Percentiles rank a stretch among this genome's conserved stretches.
Evolutionary conservation across 2,888 invertebrate genomes (phyloP).

Genomic region (Sturmia bella): DNA sequence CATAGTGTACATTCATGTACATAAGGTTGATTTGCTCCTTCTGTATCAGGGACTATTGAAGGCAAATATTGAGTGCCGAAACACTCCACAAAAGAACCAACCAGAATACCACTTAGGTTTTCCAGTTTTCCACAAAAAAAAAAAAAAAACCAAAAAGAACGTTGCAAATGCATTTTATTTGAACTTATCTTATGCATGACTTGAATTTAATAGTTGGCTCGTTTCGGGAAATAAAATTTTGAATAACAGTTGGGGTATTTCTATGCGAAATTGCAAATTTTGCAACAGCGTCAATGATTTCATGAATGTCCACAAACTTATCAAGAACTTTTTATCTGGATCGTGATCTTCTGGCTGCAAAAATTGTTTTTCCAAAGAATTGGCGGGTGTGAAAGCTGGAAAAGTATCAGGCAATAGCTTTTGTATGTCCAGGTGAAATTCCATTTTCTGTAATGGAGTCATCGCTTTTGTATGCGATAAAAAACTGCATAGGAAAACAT

Average conservation of each 20-base stretch:
- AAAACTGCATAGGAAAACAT: not conserved
- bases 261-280: conserved; percentile 77
- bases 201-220: too few relatives aligned
- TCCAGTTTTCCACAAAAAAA: too few relatives aligned
- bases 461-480: not conserved
- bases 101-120: too few relatives aligned
- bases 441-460: not conserved
- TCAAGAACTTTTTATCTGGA: conserved; percentile 77
- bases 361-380: too few relatives aligned
- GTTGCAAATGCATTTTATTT: too few relatives aligned
- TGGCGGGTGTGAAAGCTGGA: not conserved
- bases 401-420: not conserved
- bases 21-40: too few relatives aligned
- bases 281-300: conserved; percentile 77
- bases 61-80: too few relatives aligned
- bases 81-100: too few relatives aligned
- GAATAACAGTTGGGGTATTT: conserved; percentile 75
- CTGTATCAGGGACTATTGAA: too few relatives aligned
- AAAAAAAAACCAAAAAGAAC: too few relatives aligned
- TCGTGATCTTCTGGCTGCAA: conserved; percentile 74
- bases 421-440: not conserved
- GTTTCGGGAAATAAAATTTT: conserved; percentile 72
- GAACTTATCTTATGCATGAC: too few relatives aligned
- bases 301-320: conserved; percentile 78
- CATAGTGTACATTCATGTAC: too few relatives aligned